Percentiles rank a stretch among this genome's conserved stretches.
These are phyloP conservation scores for Ditylenchus dipsaci DNA, from an alignment of 1,140 invertebrate genomes.

Conservation along the genomic window DNA sequence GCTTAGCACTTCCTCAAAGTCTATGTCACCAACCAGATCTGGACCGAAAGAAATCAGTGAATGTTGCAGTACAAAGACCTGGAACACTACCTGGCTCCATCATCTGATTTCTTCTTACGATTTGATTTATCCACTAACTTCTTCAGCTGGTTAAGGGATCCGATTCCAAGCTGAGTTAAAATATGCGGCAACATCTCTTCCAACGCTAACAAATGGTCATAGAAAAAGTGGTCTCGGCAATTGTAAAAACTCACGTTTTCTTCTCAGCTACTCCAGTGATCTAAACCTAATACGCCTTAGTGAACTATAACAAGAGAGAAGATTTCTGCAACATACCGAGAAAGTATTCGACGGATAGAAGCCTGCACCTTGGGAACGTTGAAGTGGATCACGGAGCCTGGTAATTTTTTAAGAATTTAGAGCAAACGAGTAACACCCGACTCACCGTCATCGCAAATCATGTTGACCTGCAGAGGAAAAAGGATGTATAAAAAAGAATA, in stretches of 20 bases:
- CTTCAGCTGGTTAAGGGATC: conserved; percentile 87
- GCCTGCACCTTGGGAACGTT: conserved; percentile 99
- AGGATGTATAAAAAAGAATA: too few species aligned
- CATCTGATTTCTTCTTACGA: conserved; percentile 67
- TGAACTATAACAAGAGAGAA: too few species aligned
- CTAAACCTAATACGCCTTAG: too few species aligned
- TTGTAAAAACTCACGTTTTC: conserved; percentile 69
- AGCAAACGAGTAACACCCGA: too few species aligned
- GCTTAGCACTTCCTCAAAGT: too few species aligned
- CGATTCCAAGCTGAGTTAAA: conserved; percentile 85
- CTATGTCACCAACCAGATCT: too few species aligned
- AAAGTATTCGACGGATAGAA: conserved; percentile 96
- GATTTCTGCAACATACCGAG: conserved; percentile 68
- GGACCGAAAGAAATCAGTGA: too few species aligned
- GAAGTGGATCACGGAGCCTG: conserved; percentile 85
- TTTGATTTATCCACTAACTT: conserved; percentile 74
- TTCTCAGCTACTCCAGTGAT: conserved; percentile 87
- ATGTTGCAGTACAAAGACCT: too few species aligned
- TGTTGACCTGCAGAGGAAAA: conserved; percentile 68
- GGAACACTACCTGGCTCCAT: conserved; percentile 65
- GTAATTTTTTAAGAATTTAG: too few species aligned
- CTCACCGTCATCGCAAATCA: conserved; percentile 95
- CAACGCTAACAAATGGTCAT: conserved; percentile 66
- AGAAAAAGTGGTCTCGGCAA: neutral
- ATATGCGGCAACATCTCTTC: conserved; percentile 92